A percentile compares a stretch with the other conserved stretches of the same genome.
Evolutionary conservation across 2,888 invertebrate genomes (phyloP).

Genomic region (Clostera curtula): DNA sequence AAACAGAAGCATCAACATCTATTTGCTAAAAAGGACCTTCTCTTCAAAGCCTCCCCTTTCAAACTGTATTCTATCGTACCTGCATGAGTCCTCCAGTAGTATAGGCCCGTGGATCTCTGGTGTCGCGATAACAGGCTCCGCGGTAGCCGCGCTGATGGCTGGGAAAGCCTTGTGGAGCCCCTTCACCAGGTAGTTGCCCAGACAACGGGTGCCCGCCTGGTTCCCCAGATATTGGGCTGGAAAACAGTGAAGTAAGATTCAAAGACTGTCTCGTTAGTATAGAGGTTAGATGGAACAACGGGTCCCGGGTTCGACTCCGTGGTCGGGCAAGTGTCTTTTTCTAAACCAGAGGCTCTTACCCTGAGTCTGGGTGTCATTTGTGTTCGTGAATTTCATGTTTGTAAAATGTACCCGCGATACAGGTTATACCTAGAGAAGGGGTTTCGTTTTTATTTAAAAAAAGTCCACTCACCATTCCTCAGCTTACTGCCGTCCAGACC

Average conservation of each 20-base stretch:
- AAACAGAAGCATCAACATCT: too few species aligned
- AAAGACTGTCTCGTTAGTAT: not conserved
- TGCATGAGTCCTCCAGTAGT: conserved; percentile 83
- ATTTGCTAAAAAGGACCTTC: too few species aligned
- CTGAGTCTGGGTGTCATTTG: too few species aligned
- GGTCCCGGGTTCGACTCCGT: too few species aligned
- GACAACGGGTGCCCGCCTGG: conserved; percentile 87
- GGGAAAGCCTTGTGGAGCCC: conserved; percentile 90
- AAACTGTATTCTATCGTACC: conserved; percentile 41
- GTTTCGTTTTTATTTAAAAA: not conserved
- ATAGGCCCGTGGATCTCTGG: conserved; percentile 91
- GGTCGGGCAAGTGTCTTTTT: too few species aligned
- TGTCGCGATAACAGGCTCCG: conserved; percentile 88
- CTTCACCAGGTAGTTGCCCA: conserved; percentile 92
- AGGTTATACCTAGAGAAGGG: too few species aligned
- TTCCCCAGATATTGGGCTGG: conserved; percentile 83
- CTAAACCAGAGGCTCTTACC: too few species aligned
- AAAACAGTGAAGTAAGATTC: conserved; percentile 7
- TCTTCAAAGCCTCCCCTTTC: too few species aligned
- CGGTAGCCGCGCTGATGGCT: conserved; percentile 77
- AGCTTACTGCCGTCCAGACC: conserved; percentile 83
- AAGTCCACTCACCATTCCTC: conserved; percentile 75
- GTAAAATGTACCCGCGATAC: too few species aligned
- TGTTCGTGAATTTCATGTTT: too few species aligned
- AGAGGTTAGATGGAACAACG: not conserved